These are phyloP conservation scores for Serinus canaria DNA, from an alignment of 2,113 vertebrate genomes.

Conservation along the genomic window DNA sequence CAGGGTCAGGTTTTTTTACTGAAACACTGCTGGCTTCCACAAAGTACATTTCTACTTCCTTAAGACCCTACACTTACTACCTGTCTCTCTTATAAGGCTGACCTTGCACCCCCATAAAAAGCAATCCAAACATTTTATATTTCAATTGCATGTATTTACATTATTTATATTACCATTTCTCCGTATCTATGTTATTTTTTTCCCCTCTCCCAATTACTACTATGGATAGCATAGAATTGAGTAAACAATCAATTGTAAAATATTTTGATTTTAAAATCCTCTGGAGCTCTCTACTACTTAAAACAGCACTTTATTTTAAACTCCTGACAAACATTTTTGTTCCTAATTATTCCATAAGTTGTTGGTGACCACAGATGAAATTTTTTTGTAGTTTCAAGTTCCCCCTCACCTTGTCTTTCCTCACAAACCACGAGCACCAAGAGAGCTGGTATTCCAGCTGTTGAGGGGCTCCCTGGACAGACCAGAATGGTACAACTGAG, in stretches of 20 bases:
- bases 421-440: not conserved
- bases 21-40: not conserved
- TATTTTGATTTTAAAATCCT: not conserved
- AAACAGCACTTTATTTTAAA: not conserved
- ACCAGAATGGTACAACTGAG: not conserved
- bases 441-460: not conserved
- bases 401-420: not conserved
- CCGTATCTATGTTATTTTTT: not conserved
- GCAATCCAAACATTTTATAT: not conserved
- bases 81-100: not conserved
- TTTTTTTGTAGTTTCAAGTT: not conserved
- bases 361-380: not conserved
- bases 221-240: rapidly evolving
- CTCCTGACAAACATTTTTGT: not conserved
- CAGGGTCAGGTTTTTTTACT: not conserved
- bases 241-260: not conserved
- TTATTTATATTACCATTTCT: not conserved
- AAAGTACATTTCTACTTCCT: not conserved
- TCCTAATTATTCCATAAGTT: not conserved
- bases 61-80: not conserved
- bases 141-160: not conserved
- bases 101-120: not conserved
- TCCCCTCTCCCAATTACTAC: not conserved
- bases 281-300: not conserved
- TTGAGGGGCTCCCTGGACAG: not conserved